Conservation (phyloP, 2,113 vertebrate species). For the Sceloporus undulatus region DNA sequence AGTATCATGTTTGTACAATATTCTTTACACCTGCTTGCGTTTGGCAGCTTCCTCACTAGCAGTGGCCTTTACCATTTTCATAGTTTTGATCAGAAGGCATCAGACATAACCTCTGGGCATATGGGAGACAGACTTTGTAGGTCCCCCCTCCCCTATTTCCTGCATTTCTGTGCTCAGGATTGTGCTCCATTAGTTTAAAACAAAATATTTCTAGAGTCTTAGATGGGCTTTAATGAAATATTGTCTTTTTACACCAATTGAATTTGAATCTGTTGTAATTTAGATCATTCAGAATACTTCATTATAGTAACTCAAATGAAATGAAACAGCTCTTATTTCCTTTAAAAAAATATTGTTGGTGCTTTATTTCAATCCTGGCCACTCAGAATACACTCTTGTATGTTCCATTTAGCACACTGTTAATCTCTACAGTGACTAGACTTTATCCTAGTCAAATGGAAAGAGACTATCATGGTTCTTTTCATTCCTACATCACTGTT, state of each 20-base stretch:
- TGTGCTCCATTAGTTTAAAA: not conserved
- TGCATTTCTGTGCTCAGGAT: not conserved
- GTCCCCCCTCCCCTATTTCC: not conserved
- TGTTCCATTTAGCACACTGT: not conserved
- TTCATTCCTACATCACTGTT: too few species aligned
- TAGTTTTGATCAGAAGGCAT: constrained; percentile 22
- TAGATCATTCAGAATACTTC: not conserved
- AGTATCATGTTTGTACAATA: constrained; percentile 22
- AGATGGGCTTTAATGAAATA: not conserved
- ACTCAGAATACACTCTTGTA: too few species aligned
- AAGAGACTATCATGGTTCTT: not conserved
- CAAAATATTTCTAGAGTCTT: not conserved
- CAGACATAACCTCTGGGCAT: not conserved
- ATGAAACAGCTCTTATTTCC: not conserved
- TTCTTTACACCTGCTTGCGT: not conserved
- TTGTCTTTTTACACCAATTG: not conserved
- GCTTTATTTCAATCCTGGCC: not conserved
- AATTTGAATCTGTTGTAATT: not conserved
- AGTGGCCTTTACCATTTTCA: constrained; percentile 6
- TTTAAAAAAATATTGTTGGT: not conserved
- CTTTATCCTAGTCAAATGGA: not conserved
- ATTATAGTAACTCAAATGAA: not conserved
- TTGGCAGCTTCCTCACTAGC: not conserved
- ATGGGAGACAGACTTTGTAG: not conserved
- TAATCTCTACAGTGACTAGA: not conserved